phyloP scores from a whole-genome alignment of 1,140 invertebrate species.

The Zaprionus taronus region DNA sequence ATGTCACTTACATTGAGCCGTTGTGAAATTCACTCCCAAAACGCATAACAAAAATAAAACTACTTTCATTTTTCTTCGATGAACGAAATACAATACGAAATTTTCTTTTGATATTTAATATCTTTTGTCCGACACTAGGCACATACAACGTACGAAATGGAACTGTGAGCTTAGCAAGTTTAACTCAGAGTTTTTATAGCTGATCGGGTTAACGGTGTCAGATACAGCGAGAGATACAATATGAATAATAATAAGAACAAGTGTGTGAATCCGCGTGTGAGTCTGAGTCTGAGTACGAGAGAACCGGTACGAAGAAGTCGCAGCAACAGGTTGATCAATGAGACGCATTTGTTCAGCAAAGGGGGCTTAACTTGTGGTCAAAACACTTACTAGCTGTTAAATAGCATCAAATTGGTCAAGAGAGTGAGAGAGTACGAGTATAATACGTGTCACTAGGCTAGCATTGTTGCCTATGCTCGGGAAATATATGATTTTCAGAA shows the following conservation, averaged over 20 bases:
- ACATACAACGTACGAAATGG: conserved; percentile 11
- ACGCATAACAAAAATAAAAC: conserved; percentile 36
- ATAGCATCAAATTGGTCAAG: background rate
- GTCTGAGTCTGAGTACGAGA: conserved; percentile 4
- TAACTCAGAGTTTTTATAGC: conserved; percentile 37
- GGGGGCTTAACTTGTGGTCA: conserved; percentile 46
- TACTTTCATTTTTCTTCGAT: conserved; percentile 29
- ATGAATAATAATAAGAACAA: conserved; percentile 23
- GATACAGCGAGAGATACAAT: background rate
- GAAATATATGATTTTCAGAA: conserved; percentile 13
- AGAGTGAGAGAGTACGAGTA: background rate
- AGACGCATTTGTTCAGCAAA: conserved; percentile 14
- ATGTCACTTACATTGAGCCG: conserved; percentile 47
- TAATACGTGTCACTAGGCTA: conserved; percentile 63
- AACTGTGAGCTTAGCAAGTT: conserved; percentile 32
- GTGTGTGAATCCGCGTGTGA: background rate
- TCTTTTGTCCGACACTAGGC: background rate
- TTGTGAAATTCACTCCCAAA: conserved; percentile 31
- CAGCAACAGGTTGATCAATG: conserved; percentile 31
- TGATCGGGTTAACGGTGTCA: conserved; percentile 5
- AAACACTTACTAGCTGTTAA: conserved; percentile 19
- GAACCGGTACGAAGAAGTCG: conserved; percentile 40
- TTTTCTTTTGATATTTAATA: background rate
- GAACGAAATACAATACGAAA: background rate
- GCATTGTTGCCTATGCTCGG: conserved; percentile 23